Conservation (phyloP, 2,113 vertebrate genomes). For the Nannobrachium achirus region DNA sequence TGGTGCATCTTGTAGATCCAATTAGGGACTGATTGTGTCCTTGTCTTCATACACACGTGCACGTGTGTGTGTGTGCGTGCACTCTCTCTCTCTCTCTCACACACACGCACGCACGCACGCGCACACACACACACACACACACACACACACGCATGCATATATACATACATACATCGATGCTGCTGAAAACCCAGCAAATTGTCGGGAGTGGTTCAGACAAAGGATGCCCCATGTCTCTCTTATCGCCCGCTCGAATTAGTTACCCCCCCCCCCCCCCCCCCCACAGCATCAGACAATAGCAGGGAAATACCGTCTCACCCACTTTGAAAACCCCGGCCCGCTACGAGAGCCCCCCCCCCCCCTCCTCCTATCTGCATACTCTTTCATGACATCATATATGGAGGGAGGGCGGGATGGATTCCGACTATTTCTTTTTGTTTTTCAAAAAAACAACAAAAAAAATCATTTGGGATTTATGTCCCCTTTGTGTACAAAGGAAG, state of each 20-base stretch:
- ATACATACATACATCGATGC: constrained; percentile 71
- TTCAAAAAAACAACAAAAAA: constrained; percentile 42
- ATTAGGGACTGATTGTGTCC: constrained; percentile 86
- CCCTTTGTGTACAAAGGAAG: constrained; percentile 47
- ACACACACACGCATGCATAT: constrained; percentile 1
- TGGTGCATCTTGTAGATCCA: constrained; percentile 90
- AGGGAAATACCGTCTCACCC: constrained; percentile 69
- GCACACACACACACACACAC: constrained; percentile 3
- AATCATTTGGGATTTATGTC: constrained; percentile 55
- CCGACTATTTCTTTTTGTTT: constrained; percentile 14
- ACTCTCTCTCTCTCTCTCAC: neutral
- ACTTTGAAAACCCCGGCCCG: constrained; percentile 41
- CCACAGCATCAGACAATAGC: constrained; percentile 66
- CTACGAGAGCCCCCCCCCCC: neutral
- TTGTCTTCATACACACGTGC: constrained; percentile 79
- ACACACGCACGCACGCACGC: neutral
- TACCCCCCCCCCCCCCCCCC: constrained; percentile 60
- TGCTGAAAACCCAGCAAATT: constrained; percentile 75
- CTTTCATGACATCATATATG: constrained; percentile 59
- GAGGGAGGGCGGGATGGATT: neutral
- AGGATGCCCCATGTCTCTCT: constrained; percentile 66
- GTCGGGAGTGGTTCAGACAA: constrained; percentile 71
- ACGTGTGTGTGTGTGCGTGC: constrained; percentile 22
- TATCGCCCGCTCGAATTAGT: constrained; percentile 78
- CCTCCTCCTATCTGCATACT: constrained; percentile 29